Percentiles rank a stretch among this genome's conserved stretches.
phyloP scores from a whole-genome alignment of 2,113 vertebrate genomes.

The Lepidothrix coronata region DNA sequence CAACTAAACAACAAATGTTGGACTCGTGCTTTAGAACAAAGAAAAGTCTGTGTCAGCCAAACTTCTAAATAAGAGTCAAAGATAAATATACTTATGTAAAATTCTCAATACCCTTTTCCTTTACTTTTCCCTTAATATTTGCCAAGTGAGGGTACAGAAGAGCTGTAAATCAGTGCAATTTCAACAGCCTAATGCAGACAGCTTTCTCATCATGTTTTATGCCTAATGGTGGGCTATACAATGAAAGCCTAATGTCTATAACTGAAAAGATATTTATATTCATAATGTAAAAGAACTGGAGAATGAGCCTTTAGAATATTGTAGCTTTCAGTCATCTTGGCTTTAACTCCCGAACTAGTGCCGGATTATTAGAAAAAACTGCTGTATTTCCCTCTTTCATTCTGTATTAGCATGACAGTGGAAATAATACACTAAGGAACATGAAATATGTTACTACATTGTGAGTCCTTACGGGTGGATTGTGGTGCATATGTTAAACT shows the following conservation, averaged over 20 bases:
- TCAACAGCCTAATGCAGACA: not conserved
- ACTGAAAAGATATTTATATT: slow-evolving; percentile 26
- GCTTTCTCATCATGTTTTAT: not conserved
- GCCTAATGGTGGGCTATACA: not conserved
- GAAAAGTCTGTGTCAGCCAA: not conserved
- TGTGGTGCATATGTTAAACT: not conserved
- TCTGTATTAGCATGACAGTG: not conserved
- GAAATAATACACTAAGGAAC: not conserved
- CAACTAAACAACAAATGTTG: not conserved
- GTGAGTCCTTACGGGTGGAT: not conserved
- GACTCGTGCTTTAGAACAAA: not conserved
- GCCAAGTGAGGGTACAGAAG: not conserved
- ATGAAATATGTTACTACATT: not conserved
- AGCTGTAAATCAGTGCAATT: slow-evolving; percentile 1
- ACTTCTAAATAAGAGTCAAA: not conserved
- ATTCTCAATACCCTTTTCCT: not conserved
- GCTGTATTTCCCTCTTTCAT: not conserved
- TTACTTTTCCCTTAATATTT: not conserved
- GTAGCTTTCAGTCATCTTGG: slow-evolving; percentile 22
- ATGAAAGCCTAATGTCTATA: not conserved
- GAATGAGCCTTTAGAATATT: slow-evolving; percentile 28
- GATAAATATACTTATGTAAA: not conserved
- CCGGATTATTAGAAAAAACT: not conserved
- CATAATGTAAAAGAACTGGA: not conserved
- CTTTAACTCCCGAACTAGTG: not conserved